Conservation (phyloP, 2,888 invertebrate genomes). For the Ecdyonurus torrentis region DNA sequence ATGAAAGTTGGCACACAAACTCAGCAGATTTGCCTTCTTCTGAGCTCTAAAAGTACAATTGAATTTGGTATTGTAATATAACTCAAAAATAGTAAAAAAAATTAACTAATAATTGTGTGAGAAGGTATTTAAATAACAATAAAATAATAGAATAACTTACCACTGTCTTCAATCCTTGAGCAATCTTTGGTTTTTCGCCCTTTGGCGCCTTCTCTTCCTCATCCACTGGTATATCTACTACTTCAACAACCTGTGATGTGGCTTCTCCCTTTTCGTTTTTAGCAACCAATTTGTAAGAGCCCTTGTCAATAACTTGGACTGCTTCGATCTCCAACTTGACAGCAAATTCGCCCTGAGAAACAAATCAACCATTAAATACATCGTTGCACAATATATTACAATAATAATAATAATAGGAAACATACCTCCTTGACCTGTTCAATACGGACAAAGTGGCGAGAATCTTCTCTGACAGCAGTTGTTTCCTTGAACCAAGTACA, state of each 20-base stretch:
- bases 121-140: background rate
- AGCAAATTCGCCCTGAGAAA: conserved; percentile 63
- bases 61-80: background rate
- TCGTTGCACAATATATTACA: background rate
- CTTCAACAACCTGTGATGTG: conserved; percentile 71
- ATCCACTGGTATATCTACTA: conserved; percentile 62
- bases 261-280: conserved; percentile 90
- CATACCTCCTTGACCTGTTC: conserved; percentile 63
- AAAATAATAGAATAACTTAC: conserved; percentile 31
- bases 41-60: conserved; percentile 33
- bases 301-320: conserved; percentile 64
- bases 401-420: conserved; percentile 7
- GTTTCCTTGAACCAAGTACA: conserved; percentile 89
- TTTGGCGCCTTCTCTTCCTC: conserved; percentile 42
- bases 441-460: conserved; percentile 55
- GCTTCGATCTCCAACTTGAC: conserved; percentile 81
- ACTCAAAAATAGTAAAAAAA: conserved; percentile 1
- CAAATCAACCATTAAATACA: conserved; percentile 7
- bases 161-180: conserved; percentile 55
- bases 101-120: background rate
- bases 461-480: conserved; percentile 57
- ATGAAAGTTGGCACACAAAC: conserved; percentile 54
- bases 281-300: conserved; percentile 76
- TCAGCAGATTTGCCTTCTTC: conserved; percentile 62
- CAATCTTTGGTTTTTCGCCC: conserved; percentile 64